Base-by-base conservation (phyloP, 1,140 invertebrate genomes). In the Dendrolimus kikuchii region DNA sequence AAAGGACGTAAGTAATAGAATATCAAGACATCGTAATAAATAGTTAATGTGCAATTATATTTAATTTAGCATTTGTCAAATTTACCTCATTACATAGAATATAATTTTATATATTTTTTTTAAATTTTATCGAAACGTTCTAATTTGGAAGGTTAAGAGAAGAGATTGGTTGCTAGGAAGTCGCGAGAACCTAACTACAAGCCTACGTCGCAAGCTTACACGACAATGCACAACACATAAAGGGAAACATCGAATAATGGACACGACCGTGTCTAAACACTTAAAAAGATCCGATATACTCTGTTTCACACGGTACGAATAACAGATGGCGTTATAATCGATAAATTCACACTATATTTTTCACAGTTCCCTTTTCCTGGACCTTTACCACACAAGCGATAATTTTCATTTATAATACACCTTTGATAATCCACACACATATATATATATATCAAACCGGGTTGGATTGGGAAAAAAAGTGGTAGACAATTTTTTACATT, bases 151-250 rank as follows among this genome's bases (percentile, higher is more conserved):
- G 83, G 68, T 77, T 70, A 67, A 62, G 63, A 83, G 77, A 82
- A 82, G 78, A 80, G 71, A 74, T 78, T 72, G 66, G 71, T 86
- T 81, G 67, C 77, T 82, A 83, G 82, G 81, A 84, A 86, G 82
- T 80, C 71, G 76, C 80, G 70, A 71, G 67, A 80, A 78, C 82
- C 82, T 86, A 86, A 74, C 82, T 86, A 86, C 72, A 68, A 80
- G 70, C 66, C 78, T 83, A 86, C 74, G 49, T 67, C 65, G 80
- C 81, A 82, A 82, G 81, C 81, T 76, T 74, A 77, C 74, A 81
- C 66, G 67, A 76, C 74, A 62, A 77, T 71, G 74, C 77, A 81
- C 74, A 80, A 82, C 82, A 81, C 71, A 74, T 74, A 81, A 63
- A 42, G 62, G 71, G 75, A 81, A 74, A 80, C 70, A 73, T 67